Conservation (phyloP, 1,140 invertebrate species). For the Nautilus pompilius region DNA sequence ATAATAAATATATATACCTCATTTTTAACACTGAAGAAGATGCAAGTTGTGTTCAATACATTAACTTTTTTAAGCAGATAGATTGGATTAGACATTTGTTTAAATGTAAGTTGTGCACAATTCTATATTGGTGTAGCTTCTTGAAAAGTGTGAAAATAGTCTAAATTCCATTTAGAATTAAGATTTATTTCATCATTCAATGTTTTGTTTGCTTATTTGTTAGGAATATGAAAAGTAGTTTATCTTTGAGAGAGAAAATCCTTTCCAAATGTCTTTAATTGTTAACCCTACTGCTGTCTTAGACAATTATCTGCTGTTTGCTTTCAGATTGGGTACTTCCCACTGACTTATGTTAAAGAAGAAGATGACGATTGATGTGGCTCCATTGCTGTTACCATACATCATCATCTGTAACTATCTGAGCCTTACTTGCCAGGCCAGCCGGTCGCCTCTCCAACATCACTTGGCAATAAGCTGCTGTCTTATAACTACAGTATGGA, state of each 20-base stretch:
- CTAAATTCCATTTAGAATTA: neutral
- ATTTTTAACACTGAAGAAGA: no score
- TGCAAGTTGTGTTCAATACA: no score
- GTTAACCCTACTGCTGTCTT: neutral
- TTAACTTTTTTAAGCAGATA: no score
- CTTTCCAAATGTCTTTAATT: neutral
- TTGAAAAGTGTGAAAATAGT: neutral
- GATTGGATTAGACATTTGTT: no score
- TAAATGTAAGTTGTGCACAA: no score
- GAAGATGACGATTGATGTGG: slow-evolving; percentile 32
- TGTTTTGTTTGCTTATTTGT: neutral
- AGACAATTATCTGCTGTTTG: slow-evolving; percentile 5
- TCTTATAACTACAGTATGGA: neutral
- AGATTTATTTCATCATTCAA: neutral
- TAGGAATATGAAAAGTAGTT: neutral
- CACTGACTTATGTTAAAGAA: slow-evolving; percentile 49
- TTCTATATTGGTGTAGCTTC: neutral
- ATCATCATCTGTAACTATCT: slow-evolving; percentile 4
- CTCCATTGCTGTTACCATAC: no score
- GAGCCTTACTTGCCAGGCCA: neutral
- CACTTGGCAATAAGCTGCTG: slow-evolving; percentile 7
- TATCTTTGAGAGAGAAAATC: neutral
- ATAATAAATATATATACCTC: no score
- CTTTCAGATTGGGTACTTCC: slow-evolving; percentile 52
- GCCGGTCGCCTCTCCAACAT: slow-evolving; percentile 2